Conservation (phyloP, 2,888 invertebrate genomes). For the Chrysotoxum bicinctum region DNA sequence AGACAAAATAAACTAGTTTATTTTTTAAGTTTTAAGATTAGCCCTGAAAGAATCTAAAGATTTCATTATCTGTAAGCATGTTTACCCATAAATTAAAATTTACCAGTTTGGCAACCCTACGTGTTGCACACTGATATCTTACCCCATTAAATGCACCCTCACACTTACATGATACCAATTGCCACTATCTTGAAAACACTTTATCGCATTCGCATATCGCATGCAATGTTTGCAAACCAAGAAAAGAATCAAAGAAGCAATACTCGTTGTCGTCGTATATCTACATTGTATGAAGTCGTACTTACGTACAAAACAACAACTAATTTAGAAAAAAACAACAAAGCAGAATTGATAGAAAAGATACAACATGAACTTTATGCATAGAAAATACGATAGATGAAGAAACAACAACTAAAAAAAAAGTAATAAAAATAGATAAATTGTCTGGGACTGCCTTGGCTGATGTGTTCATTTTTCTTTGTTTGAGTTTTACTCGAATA, state of each 20-base stretch:
- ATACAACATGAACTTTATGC: constrained; percentile 34
- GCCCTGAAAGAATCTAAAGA: too few species aligned
- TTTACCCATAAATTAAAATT: too few species aligned
- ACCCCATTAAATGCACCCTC: constrained; percentile 19
- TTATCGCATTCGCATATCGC: constrained; percentile 34
- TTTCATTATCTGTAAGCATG: too few species aligned
- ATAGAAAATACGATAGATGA: constrained; percentile 22
- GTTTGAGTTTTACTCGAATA: background rate
- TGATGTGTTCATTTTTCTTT: constrained; percentile 24
- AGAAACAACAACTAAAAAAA: constrained; percentile 19
- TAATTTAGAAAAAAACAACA: constrained; percentile 67
- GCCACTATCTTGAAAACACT: constrained; percentile 16
- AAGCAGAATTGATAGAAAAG: constrained; percentile 55
- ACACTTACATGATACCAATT: constrained; percentile 21
- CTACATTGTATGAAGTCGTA: constrained; percentile 34
- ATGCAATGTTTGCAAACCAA: constrained; percentile 31
- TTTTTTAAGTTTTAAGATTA: too few species aligned
- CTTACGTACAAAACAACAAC: constrained; percentile 37
- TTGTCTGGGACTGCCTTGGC: constrained; percentile 44
- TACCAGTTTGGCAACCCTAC: background rate
- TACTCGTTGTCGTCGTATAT: background rate
- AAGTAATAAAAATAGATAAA: constrained; percentile 32
- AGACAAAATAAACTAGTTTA: too few species aligned
- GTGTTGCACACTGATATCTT: constrained; percentile 28
- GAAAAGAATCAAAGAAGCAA: constrained; percentile 22